Conservation (phyloP, 2,888 invertebrate genomes). For the Drosophila macrospina region DNA sequence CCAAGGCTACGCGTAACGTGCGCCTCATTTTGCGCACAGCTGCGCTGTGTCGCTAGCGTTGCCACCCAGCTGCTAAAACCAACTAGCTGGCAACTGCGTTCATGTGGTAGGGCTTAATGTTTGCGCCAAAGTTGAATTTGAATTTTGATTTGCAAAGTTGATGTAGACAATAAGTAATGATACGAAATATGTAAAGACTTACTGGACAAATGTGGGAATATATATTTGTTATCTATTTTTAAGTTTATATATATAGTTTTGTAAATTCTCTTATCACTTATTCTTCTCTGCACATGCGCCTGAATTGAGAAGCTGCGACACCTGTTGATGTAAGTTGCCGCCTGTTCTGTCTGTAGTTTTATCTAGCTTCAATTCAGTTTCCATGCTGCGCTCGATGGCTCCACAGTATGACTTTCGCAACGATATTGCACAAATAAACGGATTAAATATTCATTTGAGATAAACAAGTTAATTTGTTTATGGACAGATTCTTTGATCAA, state of each 20-base stretch:
- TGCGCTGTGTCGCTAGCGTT: conserved; percentile 9
- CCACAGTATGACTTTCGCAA: conserved; percentile 46
- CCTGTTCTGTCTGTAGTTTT: conserved; percentile 28
- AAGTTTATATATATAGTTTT: not conserved
- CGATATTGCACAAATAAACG: not conserved
- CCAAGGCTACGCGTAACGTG: not conserved
- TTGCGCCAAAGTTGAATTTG: conserved; percentile 5
- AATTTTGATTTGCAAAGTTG: not conserved
- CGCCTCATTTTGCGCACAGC: not conserved
- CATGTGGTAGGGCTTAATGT: not conserved
- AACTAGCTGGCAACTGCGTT: conserved; percentile 1
- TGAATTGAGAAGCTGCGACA: conserved; percentile 89
- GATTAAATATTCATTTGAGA: conserved; percentile 7
- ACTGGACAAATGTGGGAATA: not conserved
- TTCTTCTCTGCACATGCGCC: conserved; percentile 52
- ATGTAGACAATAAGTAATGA: not conserved
- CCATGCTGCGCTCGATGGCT: conserved; percentile 47
- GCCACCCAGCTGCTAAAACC: conserved; percentile 24
- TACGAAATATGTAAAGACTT: not conserved
- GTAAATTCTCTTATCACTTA: not conserved
- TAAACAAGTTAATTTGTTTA: conserved; percentile 35
- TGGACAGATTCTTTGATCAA: conserved; percentile 15
- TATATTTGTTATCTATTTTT: not conserved
- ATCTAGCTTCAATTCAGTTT: conserved; percentile 59
- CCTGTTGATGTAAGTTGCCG: conserved; percentile 48